phyloP scores from a whole-genome alignment of 1,140 invertebrate species.

The Hyles vespertilio region DNA sequence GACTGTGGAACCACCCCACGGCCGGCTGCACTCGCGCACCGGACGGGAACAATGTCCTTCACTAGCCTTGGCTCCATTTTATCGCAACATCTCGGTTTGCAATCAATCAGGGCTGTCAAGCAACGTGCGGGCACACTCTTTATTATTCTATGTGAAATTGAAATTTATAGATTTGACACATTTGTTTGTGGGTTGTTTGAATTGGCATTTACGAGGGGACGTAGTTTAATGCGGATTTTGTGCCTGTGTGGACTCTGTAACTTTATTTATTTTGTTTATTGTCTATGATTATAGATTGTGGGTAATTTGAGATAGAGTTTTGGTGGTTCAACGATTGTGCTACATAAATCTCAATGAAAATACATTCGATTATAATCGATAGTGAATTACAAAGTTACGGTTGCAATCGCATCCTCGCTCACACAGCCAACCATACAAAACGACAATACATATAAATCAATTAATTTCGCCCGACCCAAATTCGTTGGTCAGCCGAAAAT shows the following conservation, averaged over 20 bases:
- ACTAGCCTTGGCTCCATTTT: conserved; percentile 65
- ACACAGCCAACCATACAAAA: not conserved
- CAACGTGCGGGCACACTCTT: conserved; percentile 34
- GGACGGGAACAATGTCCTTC: conserved; percentile 56
- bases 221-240: too few species aligned
- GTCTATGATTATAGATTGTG: too few species aligned
- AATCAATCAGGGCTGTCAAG: conserved; percentile 50
- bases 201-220: too few species aligned
- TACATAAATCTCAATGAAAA: too few species aligned
- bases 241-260: too few species aligned
- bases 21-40: conserved; percentile 12
- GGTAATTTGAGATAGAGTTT: too few species aligned
- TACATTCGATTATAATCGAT: too few species aligned
- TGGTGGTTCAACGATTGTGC: too few species aligned
- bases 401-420: too few species aligned
- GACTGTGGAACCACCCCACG: not conserved
- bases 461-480: conserved; percentile 49
- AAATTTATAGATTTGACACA: conserved; percentile 32
- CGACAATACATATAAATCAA: conserved; percentile 26
- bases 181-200: not conserved
- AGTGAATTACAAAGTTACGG: too few species aligned
- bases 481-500: conserved; percentile 35
- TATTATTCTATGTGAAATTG: conserved; percentile 37
- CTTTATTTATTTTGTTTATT: too few species aligned
- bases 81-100: conserved; percentile 28